These are phyloP conservation scores for Bhutanitis thaidina DNA, from an alignment of 2,888 invertebrate genomes.

Conservation along the genomic window DNA sequence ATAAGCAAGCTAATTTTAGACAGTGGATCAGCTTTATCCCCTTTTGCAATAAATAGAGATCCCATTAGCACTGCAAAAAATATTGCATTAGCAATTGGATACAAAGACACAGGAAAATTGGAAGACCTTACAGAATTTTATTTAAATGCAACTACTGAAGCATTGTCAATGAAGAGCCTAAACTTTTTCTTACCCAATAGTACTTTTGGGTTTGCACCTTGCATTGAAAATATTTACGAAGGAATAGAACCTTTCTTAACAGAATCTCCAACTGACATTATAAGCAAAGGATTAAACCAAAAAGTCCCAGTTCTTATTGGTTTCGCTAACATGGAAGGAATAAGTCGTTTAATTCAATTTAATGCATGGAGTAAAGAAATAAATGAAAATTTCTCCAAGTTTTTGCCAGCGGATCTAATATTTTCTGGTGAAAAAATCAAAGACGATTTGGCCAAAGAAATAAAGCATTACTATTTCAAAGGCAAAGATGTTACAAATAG, in stretches of 20 bases:
- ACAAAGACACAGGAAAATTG: slow-evolving; percentile 51
- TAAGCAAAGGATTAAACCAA: slow-evolving; percentile 46
- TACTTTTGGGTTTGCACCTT: slow-evolving; percentile 68
- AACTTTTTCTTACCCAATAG: slow-evolving; percentile 61
- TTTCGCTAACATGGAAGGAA: slow-evolving; percentile 67
- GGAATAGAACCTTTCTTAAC: slow-evolving; percentile 54
- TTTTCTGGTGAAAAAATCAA: slow-evolving; percentile 43
- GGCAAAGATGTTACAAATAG: slow-evolving; percentile 44
- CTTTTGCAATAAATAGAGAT: slow-evolving; percentile 59
- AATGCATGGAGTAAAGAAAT: slow-evolving; percentile 57
- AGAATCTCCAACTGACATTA: slow-evolving; percentile 55
- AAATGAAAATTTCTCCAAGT: slow-evolving; percentile 58
- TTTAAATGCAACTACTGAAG: slow-evolving; percentile 41
- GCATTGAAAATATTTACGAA: slow-evolving; percentile 51
- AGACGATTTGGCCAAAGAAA: slow-evolving; percentile 37
- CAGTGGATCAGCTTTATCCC: slow-evolving; percentile 63
- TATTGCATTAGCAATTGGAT: slow-evolving; percentile 58
- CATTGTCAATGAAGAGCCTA: slow-evolving; percentile 47
- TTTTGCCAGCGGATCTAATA: slow-evolving; percentile 57
- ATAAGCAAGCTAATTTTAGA: slow-evolving; percentile 62
- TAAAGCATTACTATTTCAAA: slow-evolving; percentile 56
- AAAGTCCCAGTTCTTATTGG: slow-evolving; percentile 56
- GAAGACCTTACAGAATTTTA: slow-evolving; percentile 62
- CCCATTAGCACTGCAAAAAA: slow-evolving; percentile 61
- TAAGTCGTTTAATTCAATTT: slow-evolving; percentile 57